Percentiles rank a stretch among this genome's conserved stretches.
Evolutionary conservation across 2,797 vertebrate genomes (phyloP).

Genomic region (Chaetophractus vellerosus): DNA sequence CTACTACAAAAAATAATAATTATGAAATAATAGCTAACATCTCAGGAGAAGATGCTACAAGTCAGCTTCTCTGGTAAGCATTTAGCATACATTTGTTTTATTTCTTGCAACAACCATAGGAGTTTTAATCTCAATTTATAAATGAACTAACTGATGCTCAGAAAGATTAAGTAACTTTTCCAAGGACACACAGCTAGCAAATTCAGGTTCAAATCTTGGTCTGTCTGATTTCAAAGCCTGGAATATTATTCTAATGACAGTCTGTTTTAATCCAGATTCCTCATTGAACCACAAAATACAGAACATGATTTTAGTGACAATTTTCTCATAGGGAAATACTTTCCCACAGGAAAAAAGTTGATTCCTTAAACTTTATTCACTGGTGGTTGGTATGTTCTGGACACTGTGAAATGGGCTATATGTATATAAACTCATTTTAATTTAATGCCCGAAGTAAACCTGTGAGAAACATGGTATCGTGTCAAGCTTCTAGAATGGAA

Average conservation of each 20-base stretch:
- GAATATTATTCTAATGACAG: background rate
- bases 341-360: background rate
- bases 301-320: background rate
- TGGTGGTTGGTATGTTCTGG: background rate
- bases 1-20: background rate
- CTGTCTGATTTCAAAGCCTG: background rate
- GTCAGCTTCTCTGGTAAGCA: background rate
- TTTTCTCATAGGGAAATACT: background rate
- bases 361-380: constrained; percentile 8
- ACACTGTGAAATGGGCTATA: background rate
- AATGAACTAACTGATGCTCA: background rate
- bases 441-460: background rate
- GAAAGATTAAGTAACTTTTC: background rate
- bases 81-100: background rate
- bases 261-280: background rate
- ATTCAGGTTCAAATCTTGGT: background rate
- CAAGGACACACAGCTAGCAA: background rate
- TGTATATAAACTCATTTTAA: background rate
- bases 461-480: background rate
- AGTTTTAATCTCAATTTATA: background rate
- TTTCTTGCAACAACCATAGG: background rate
- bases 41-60: background rate
- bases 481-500: background rate
- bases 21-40: background rate
- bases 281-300: background rate